A percentile compares a stretch with the other conserved stretches of the same genome.
Evolutionary conservation across 2,797 vertebrate species (phyloP).

Genomic region (Eulemur albifrons): DNA sequence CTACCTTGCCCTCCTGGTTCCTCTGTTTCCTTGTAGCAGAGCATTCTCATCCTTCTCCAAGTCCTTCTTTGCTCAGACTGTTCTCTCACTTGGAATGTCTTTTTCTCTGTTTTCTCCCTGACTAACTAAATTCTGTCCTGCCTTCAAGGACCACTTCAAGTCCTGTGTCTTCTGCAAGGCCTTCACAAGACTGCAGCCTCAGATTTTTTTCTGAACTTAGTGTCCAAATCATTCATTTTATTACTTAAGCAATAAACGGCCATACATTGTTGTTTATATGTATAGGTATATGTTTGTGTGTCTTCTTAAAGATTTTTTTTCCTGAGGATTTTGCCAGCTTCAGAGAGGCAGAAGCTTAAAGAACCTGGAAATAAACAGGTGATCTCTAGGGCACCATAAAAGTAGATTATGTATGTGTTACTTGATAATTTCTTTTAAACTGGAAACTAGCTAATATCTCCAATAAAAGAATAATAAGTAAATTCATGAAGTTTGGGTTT

Average conservation of each 20-base stretch:
- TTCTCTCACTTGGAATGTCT: not conserved
- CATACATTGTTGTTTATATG: not conserved
- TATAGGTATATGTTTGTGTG: not conserved
- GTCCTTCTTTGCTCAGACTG: not conserved
- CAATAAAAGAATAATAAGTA: conserved; percentile 20
- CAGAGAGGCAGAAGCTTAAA: conserved; percentile 11
- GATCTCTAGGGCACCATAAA: not conserved
- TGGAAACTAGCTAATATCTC: not conserved
- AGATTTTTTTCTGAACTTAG: conserved; percentile 24
- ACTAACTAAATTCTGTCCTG: not conserved
- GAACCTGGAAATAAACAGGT: not conserved
- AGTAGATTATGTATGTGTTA: conserved; percentile 2
- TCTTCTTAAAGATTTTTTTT: not conserved
- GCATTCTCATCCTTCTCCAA: not conserved
- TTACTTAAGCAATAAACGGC: not conserved
- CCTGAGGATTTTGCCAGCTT: conserved; percentile 34
- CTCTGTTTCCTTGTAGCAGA: not conserved
- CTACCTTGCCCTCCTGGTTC: not conserved
- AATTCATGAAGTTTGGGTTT: conserved; percentile 42
- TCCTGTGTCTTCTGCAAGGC: not conserved
- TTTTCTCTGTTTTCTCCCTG: not conserved
- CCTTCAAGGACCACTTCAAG: not conserved
- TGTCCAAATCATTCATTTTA: conserved; percentile 26
- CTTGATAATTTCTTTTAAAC: not conserved
- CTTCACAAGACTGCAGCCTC: not conserved